These are phyloP conservation scores for Ptilorrhoa leucosticta DNA, from an alignment of 2,113 vertebrate genomes.

Conservation along the genomic window DNA sequence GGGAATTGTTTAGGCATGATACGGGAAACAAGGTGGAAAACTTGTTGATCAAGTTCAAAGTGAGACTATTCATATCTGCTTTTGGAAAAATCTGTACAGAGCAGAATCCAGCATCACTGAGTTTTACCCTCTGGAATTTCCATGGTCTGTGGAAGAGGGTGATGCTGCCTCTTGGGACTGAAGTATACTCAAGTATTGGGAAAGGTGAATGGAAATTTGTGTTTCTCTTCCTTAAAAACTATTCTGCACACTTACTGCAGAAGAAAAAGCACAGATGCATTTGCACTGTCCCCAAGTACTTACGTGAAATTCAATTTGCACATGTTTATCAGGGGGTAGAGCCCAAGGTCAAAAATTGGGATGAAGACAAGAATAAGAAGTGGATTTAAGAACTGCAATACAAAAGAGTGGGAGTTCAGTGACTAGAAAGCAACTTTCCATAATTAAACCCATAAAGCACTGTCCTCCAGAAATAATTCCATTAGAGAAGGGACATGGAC, in stretches of 20 bases:
- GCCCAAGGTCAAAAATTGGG: slow-evolving; percentile 89
- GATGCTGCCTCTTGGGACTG: neutral
- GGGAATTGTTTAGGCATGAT: neutral
- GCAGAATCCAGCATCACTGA: neutral
- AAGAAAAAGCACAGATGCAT: neutral
- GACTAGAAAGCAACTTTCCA: slow-evolving; percentile 29
- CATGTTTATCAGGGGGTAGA: slow-evolving; percentile 86
- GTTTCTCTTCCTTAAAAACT: neutral
- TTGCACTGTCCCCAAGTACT: slow-evolving; percentile 63
- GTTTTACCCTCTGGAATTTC: neutral
- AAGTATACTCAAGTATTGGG: neutral
- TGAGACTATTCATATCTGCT: neutral
- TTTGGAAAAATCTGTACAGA: neutral
- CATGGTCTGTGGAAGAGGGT: neutral
- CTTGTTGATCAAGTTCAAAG: neutral
- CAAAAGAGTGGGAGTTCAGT: slow-evolving; percentile 49
- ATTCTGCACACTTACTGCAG: neutral
- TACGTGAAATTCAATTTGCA: slow-evolving; percentile 91
- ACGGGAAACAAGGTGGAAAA: neutral
- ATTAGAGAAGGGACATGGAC: slow-evolving; percentile 30
- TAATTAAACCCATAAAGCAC: slow-evolving; percentile 55
- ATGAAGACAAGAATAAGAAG: slow-evolving; percentile 92
- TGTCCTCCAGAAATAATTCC: slow-evolving; percentile 48
- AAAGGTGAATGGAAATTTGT: neutral
- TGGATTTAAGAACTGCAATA: slow-evolving; percentile 90